These are phyloP conservation scores for Aegithalos caudatus DNA, from an alignment of 2,113 vertebrate genomes.

Conservation along the genomic window DNA sequence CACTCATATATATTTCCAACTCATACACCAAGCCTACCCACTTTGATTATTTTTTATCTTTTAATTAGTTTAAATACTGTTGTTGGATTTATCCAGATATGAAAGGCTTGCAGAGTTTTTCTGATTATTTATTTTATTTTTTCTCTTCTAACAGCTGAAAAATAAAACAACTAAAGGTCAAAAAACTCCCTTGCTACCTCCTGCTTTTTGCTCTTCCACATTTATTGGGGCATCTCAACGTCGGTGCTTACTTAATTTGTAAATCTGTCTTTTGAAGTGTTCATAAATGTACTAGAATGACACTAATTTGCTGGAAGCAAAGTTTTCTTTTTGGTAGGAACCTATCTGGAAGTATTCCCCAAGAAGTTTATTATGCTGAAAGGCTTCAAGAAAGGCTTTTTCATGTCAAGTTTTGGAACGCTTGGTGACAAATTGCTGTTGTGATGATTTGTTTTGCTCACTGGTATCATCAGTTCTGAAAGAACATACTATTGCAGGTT, in stretches of 20 bases:
- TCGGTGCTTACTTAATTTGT: not conserved
- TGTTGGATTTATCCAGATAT: not conserved
- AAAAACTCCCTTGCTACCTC: not conserved
- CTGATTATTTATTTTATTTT: not conserved
- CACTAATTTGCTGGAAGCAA: not conserved
- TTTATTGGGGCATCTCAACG: not conserved
- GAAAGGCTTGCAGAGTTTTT: not conserved
- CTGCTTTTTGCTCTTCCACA: not conserved
- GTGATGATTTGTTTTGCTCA: slow-evolving; percentile 32
- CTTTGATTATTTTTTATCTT: not conserved
- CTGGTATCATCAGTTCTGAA: slow-evolving; percentile 22
- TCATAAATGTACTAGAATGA: not conserved
- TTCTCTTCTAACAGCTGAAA: not conserved
- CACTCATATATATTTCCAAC: not conserved
- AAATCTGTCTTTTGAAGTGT: not conserved
- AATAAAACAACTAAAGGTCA: not conserved
- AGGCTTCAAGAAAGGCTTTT: slow-evolving; percentile 48
- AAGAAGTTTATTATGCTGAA: slow-evolving; percentile 24
- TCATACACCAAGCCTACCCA: not conserved
- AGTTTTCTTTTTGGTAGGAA: not conserved
- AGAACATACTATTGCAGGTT: not conserved
- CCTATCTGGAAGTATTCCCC: not conserved
- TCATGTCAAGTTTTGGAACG: not conserved
- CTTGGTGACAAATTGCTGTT: slow-evolving; percentile 7
- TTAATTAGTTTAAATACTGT: not conserved